Conservation (phyloP, 2,888 invertebrate species). For the Imbricaverruca yamaguchii region DNA sequence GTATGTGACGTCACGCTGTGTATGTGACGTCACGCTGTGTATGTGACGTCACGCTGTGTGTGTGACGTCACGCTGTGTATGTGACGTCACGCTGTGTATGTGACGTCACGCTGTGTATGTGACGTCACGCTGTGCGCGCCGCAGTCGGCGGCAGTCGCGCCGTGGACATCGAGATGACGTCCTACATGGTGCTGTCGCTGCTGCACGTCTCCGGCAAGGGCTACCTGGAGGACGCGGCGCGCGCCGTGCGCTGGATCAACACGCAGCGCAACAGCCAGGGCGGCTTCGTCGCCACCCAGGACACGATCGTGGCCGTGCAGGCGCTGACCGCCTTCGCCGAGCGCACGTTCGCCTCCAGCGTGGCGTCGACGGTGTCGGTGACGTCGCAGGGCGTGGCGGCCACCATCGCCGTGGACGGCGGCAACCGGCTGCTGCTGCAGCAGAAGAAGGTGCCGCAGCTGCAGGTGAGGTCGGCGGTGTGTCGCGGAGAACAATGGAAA, state of each 20-base stretch:
- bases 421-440: not conserved
- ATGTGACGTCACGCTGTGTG: too few relatives aligned
- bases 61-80: too few relatives aligned
- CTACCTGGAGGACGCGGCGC: conserved; percentile 50
- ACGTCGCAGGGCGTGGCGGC: not conserved
- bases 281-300: conserved; percentile 42
- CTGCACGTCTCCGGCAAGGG: conserved; percentile 40
- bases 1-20: too few relatives aligned
- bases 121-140: not conserved
- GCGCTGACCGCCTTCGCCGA: conserved; percentile 22
- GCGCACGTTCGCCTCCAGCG: not conserved
- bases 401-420: not conserved
- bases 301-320: conserved; percentile 26
- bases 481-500: too few relatives aligned
- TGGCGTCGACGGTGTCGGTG: not conserved
- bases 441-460: not conserved
- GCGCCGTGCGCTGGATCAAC: conserved; percentile 63
- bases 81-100: too few relatives aligned
- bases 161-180: conserved; percentile 59
- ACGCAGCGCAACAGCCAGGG: conserved; percentile 59
- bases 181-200: conserved; percentile 56
- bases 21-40: too few relatives aligned
- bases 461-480: not conserved
- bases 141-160: conserved; percentile 37
- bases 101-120: too few relatives aligned